phyloP scores from a whole-genome alignment of 1,140 invertebrate species.

The Caerostris darwini region DNA sequence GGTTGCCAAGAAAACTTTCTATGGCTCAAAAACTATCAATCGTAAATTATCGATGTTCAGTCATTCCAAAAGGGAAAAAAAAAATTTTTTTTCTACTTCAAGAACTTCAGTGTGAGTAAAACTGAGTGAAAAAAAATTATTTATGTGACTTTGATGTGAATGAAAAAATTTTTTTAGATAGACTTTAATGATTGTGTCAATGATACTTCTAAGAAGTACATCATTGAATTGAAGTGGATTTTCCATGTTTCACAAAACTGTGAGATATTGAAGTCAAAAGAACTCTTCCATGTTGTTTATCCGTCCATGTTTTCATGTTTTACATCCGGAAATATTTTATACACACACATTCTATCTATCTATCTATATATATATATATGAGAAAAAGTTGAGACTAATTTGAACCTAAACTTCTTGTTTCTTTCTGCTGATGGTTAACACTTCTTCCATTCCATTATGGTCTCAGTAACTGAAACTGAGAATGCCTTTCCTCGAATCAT shows the following conservation, averaged over 20 bases:
- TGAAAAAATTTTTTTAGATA: neutral
- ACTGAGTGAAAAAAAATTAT: neutral
- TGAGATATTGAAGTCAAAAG: no score
- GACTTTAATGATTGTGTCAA: no score
- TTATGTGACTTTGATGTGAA: neutral
- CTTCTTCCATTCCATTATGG: neutral
- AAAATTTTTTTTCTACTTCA: neutral
- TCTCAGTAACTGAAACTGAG: neutral
- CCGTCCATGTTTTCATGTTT: neutral
- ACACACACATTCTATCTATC: neutral
- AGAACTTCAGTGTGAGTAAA: neutral
- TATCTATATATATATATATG: neutral
- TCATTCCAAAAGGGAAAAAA: neutral
- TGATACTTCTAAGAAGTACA: no score
- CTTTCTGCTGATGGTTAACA: neutral
- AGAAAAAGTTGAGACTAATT: neutral
- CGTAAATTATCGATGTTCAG: neutral
- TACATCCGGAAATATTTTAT: neutral
- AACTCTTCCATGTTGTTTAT: neutral
- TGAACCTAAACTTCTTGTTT: neutral
- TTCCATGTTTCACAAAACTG: no score
- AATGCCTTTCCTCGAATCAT: neutral
- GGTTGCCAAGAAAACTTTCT: neutral
- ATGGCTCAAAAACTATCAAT: neutral
- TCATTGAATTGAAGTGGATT: no score